phyloP scores from a whole-genome alignment of 2,797 vertebrate genomes.

The Podargus strigoides region DNA sequence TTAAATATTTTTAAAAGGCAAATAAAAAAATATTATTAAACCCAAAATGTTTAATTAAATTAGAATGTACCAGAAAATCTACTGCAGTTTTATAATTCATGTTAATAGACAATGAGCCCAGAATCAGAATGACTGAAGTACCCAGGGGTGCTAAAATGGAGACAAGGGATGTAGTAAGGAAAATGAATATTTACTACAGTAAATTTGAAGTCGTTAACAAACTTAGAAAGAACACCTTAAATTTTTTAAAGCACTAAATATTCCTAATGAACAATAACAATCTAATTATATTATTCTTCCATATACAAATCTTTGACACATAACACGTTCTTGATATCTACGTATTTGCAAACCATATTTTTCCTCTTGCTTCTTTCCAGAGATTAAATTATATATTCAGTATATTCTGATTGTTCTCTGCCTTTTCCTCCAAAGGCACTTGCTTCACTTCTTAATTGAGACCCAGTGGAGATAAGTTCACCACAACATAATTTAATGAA shows the following conservation, averaged over 20 bases:
- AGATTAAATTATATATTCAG: conserved; percentile 32
- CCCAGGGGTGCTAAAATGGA: conserved; percentile 11
- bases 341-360: not conserved
- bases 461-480: conserved; percentile 50
- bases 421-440: conserved; percentile 29
- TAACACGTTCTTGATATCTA: not conserved
- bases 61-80: conserved; percentile 46
- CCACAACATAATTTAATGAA: conserved; percentile 26
- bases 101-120: conserved; percentile 40
- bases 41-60: conserved; percentile 50
- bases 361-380: not conserved
- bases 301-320: not conserved
- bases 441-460: conserved; percentile 45
- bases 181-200: not conserved
- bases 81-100: conserved; percentile 51
- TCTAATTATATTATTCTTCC: not conserved
- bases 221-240: not conserved
- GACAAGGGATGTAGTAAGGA: conserved; percentile 8
- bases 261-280: conserved; percentile 1
- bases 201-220: not conserved
- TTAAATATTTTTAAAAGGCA: not conserved
- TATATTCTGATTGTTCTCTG: conserved; percentile 43
- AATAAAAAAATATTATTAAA: conserved; percentile 21
- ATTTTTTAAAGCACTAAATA: conserved; percentile 8
- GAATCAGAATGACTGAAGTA: conserved; percentile 45